These are phyloP conservation scores for Metridium senile DNA, from an alignment of 92 coral and sea anemone genomes.

Conservation along the genomic window DNA sequence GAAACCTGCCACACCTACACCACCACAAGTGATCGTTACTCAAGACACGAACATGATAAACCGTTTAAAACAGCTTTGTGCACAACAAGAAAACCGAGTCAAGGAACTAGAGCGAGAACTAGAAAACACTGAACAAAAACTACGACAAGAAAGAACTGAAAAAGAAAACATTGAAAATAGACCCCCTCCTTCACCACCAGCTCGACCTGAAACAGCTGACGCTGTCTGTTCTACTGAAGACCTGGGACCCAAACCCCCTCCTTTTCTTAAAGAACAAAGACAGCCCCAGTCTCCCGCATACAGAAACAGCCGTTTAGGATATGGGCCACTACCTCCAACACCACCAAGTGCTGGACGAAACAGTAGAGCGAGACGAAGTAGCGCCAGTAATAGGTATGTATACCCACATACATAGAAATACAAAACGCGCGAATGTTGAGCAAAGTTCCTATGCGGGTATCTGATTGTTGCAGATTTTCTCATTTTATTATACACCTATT, in stretches of 20 bases:
- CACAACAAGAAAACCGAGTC: conserved; percentile 73
- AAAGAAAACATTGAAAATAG: conserved; percentile 20
- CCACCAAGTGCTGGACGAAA: conserved; percentile 79
- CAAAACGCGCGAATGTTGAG: no score
- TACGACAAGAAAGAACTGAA: conserved; percentile 31
- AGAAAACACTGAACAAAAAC: conserved; percentile 38
- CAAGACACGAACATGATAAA: conserved; percentile 60
- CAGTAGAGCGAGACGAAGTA: conserved; percentile 72
- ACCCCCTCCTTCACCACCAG: neutral
- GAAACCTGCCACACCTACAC: conserved; percentile 48
- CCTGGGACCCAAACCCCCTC: conserved; percentile 38
- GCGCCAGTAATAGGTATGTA: conserved; percentile 72
- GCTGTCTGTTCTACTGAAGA: conserved; percentile 61
- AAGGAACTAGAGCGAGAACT: conserved; percentile 70
- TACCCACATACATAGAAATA: neutral
- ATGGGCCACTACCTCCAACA: conserved; percentile 68
- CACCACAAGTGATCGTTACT: conserved; percentile 42
- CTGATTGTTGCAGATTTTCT: no score
- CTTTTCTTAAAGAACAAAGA: conserved; percentile 5
- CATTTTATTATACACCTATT: no score
- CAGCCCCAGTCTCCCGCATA: conserved; percentile 36
- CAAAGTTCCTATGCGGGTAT: no score
- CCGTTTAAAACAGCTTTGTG: conserved; percentile 60
- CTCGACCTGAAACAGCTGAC: conserved; percentile 50
- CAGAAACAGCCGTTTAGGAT: conserved; percentile 37